Base-by-base conservation (phyloP, 2,113 vertebrate genomes). In the Myocastor coypus region DNA sequence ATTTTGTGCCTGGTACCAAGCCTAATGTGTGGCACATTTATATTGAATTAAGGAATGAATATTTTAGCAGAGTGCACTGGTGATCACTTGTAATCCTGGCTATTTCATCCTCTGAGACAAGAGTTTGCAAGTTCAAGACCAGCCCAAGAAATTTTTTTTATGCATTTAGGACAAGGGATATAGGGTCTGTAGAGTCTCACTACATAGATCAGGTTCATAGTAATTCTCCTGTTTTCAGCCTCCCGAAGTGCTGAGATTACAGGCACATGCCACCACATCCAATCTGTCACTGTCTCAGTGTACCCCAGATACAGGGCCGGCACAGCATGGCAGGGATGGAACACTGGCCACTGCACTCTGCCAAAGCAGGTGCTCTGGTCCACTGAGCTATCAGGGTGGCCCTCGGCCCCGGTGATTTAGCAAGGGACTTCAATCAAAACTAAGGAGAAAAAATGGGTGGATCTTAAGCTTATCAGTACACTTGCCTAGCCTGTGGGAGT, bases 21-120 rank as follows among this genome's bases (percentile, higher is more conserved):
- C 13, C 28, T 40, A 94, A 1, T 80, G 14, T 83, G 26, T 63
- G 17, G 5, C n/a, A 92, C 7, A 55, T 57, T 17, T 46, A 16
- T 73, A 77, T 17, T 71, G 2, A 94, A 32, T 52, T 20, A 95
- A 89, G 64, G 20, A 82, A 61, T 28, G 26, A 97, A 92, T 64
- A 50, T n/a, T 2, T 30, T 80, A 80, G 50, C 30, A 20, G 46
- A 17, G 46, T 11, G 5, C 30, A 20, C 19, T 34, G 77, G 77
- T 55, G 32, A 19, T 52, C 50, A 50, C 17, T 52, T 34, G 77
- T 34, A 55, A 52, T 22, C 32, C 9, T 55, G 30, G 46, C 77
- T 11, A 19, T 17, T 32, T 10, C 30, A 22, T 52, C 19, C 3
- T 7, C 77, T 80, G 50, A 80, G 17, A 8, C 8, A 34, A 17